phyloP scores from a whole-genome alignment of 2,888 invertebrate species.

The Dromius quadrimaculatus region DNA sequence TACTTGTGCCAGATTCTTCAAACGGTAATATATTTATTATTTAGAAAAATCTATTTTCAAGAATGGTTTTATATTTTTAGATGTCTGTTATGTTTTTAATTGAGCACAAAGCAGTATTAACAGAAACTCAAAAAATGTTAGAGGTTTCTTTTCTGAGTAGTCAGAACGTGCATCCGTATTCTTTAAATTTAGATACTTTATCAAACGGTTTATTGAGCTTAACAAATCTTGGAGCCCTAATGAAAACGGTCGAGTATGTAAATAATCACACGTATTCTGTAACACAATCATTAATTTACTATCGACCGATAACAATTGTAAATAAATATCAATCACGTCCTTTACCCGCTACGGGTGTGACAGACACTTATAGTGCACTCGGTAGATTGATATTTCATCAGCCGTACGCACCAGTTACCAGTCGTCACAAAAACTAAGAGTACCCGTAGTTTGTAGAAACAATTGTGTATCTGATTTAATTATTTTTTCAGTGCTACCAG shows the following conservation, averaged over 20 bases:
- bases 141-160: conserved; percentile 67
- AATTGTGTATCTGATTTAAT: no score
- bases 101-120: conserved; percentile 70
- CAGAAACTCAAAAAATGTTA: conserved; percentile 71
- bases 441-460: no score
- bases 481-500: no score
- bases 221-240: conserved; percentile 64
- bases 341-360: no score
- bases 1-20: conserved; percentile 67
- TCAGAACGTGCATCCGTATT: conserved; percentile 75
- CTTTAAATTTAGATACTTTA: conserved; percentile 77
- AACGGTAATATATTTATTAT: conserved; percentile 65
- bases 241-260: conserved; percentile 62
- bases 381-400: no score
- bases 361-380: no score
- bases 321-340: no score
- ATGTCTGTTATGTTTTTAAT: conserved; percentile 41
- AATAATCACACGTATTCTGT: no score
- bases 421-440: no score
- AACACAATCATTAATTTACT: no score
- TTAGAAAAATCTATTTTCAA: conserved; percentile 39
- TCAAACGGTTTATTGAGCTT: conserved; percentile 72
- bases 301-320: no score
- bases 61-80: conserved; percentile 38
- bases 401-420: no score